These are phyloP conservation scores for Muraenolepis orangiensis DNA, from an alignment of 2,797 vertebrate genomes.

Conservation along the genomic window DNA sequence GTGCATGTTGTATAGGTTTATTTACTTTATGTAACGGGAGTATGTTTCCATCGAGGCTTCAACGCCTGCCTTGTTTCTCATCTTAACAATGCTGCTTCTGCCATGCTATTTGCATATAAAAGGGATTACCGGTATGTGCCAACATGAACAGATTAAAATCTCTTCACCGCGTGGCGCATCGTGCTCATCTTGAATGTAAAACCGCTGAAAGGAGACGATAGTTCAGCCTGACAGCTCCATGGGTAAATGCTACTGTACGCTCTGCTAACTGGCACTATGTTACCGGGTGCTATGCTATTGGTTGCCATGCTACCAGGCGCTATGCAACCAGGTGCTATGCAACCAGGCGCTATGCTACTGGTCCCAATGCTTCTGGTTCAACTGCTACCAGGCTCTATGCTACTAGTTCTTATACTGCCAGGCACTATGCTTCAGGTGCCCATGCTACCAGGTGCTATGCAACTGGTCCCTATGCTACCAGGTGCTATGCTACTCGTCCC, in stretches of 20 bases:
- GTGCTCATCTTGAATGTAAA: neutral
- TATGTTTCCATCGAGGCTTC: slow-evolving; percentile 1
- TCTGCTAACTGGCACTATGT: neutral
- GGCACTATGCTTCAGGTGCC: neutral
- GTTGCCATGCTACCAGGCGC: neutral
- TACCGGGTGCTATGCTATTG: neutral
- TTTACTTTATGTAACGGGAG: neutral
- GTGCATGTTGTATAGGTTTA: neutral
- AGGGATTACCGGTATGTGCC: slow-evolving; percentile 11
- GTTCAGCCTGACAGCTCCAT: neutral
- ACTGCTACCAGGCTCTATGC: neutral
- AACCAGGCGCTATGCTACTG: neutral
- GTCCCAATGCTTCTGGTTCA: neutral
- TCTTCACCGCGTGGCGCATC: neutral
- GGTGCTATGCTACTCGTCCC: neutral
- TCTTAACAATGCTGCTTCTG: slow-evolving; percentile 12
- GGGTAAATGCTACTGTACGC: neutral
- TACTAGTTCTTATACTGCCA: neutral
- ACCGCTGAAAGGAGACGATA: neutral
- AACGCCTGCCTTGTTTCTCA: slow-evolving; percentile 17
- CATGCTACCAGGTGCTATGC: neutral
- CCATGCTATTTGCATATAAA: slow-evolving; percentile 28
- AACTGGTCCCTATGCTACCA: neutral
- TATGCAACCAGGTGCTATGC: neutral
- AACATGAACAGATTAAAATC: slow-evolving; percentile 18